Evolutionary conservation across 2,888 invertebrate genomes (phyloP).

Genomic region (Timema podura): DNA sequence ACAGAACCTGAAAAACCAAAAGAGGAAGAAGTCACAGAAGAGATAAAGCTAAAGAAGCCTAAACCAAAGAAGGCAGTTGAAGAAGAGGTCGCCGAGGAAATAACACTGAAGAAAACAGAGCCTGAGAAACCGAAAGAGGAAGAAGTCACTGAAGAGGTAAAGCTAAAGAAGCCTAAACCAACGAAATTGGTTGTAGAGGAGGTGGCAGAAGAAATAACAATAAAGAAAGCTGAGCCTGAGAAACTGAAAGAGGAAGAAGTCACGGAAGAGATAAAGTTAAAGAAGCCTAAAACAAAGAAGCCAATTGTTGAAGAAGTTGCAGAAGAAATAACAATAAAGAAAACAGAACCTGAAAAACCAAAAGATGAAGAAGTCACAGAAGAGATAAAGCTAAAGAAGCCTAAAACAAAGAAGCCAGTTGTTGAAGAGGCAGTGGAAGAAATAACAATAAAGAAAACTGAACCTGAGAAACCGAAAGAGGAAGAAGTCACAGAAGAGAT

Average conservation of each 20-base stretch:
- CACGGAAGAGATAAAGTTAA: constrained; percentile 31
- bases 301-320: constrained; percentile 43
- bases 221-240: constrained; percentile 35
- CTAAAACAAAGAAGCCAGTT: constrained; percentile 35
- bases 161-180: constrained; percentile 29
- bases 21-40: constrained; percentile 50
- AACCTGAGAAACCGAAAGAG: constrained; percentile 43
- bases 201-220: constrained; percentile 45
- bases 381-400: constrained; percentile 43
- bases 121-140: constrained; percentile 34
- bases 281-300: constrained; percentile 28
- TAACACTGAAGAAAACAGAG: constrained; percentile 54
- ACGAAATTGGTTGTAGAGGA: constrained; percentile 38
- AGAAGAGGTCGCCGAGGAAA: constrained; percentile 40
- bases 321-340: constrained; percentile 19
- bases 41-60: constrained; percentile 69
- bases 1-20: constrained; percentile 39
- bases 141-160: constrained; percentile 34
- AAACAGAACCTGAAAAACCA: constrained; percentile 17
- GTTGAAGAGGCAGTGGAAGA: constrained; percentile 36
- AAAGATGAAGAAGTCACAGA: constrained; percentile 48
- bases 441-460: constrained; percentile 38
- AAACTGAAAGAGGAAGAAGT: constrained; percentile 39
- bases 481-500: constrained; percentile 60
- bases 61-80: constrained; percentile 40